Base-by-base conservation (phyloP, 2,888 invertebrate genomes). In the Esperia sulphurella region DNA sequence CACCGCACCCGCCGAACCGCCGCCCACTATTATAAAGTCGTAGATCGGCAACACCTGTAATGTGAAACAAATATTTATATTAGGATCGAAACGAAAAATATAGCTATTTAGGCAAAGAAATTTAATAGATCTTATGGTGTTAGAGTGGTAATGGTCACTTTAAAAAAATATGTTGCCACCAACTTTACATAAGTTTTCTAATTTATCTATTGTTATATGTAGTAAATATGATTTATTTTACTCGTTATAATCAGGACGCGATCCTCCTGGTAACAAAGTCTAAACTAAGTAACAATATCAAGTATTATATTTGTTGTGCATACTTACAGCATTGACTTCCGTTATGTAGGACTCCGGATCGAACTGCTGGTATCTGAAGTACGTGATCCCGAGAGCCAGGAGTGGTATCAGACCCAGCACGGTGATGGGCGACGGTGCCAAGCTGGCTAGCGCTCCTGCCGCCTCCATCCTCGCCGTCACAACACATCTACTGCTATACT, bases 1-100 rank as follows among this genome's bases (percentile, higher is more conserved):
- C 45, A 97, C 97, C 2, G 97, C 95, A 28, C 97, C 97, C 0
- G 97, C 97, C 6, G 96, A 96, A 35, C 97, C 97, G 12, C 94
- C 96, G 40, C 97, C 97, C 49, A 97, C 92, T 67, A 96, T 91
- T 63, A 96, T 92, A 75, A 96, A 98, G 79, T 96, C 97, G 90
- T 96, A 96, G 77, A 94, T 93, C 51, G 93, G 92, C 66, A 92
- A 81, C 59, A 96, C 85, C 96, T 95, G 90, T 37, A 86, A 85
- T 45, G 14, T 41, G 37, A 55, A 29, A 35, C 35, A 35, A n/a
- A 31, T 35, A n/a, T 35, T 35, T 35, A n/a, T n/a, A n/a, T 35
- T n/a, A 35, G 31, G 1, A 35, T 35, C 3, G 21, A 21, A 21
- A 21, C 21, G 21, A 21, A 5, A 21, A 21, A 21, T 21, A 21